Percentiles rank a stretch among this genome's conserved stretches.
These are phyloP conservation scores for Koerneria pararmatus DNA, from an alignment of 2,888 invertebrate genomes.

Conservation along the genomic window DNA sequence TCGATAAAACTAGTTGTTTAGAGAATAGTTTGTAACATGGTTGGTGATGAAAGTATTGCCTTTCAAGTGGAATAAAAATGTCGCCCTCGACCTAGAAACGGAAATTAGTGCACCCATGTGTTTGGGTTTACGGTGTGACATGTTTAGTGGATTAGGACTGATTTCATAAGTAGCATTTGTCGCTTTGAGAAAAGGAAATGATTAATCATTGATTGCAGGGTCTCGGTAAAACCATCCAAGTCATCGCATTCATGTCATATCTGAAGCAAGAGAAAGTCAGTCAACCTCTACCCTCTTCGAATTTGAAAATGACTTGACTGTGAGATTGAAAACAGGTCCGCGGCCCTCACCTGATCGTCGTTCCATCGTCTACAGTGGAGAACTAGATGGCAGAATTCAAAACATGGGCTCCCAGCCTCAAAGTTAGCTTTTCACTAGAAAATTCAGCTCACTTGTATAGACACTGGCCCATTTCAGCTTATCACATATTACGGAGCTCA, in stretches of 20 bases:
- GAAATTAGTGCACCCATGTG: too few relatives aligned
- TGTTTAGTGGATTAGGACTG: too few relatives aligned
- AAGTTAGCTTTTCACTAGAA: conserved; percentile 25
- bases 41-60: too few relatives aligned
- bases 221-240: conserved; percentile 85
- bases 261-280: conserved; percentile 71
- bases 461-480: conserved; percentile 27
- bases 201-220: conserved; percentile 64
- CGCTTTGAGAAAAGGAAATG: too few relatives aligned
- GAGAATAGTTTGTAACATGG: too few relatives aligned
- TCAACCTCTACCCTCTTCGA: conserved; percentile 25
- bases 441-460: not conserved
- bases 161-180: too few relatives aligned
- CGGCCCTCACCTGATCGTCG: conserved; percentile 84
- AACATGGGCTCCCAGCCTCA: conserved; percentile 45
- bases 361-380: conserved; percentile 92
- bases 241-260: conserved; percentile 85
- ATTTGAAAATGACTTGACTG: too few relatives aligned
- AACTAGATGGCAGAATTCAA: conserved; percentile 56
- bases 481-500: conserved; percentile 53
- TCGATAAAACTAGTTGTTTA: too few relatives aligned
- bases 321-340: conserved; percentile 19
- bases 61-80: too few relatives aligned
- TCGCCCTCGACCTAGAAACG: too few relatives aligned
- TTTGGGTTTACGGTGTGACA: too few relatives aligned